Evolutionary conservation across 2,888 invertebrate genomes (phyloP).

Genomic region (Philereme vetulata): DNA sequence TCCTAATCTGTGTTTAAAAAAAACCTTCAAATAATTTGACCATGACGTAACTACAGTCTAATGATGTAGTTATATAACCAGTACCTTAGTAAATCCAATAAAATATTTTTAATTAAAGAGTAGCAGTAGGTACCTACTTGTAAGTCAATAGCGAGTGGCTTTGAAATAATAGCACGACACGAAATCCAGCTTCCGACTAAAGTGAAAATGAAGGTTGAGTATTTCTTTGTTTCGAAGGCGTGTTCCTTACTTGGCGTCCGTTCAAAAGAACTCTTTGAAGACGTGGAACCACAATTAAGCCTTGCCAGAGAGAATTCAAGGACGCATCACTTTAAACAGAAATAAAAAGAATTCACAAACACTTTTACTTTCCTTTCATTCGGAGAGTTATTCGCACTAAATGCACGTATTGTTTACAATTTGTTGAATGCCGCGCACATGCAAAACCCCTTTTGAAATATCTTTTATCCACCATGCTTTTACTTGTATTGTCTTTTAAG

Average conservation of each 20-base stretch:
- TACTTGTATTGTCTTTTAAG: slow-evolving; percentile 35
- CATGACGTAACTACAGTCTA: no score
- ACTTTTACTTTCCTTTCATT: slow-evolving; percentile 73
- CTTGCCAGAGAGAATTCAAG: slow-evolving; percentile 76
- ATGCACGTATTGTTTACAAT: slow-evolving; percentile 55
- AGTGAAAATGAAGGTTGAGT: slow-evolving; percentile 63
- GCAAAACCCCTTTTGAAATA: slow-evolving; percentile 56
- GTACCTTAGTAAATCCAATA: no score
- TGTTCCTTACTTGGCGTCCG: slow-evolving; percentile 47
- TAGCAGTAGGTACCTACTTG: no score
- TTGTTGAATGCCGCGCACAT: slow-evolving; percentile 50
- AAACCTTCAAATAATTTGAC: no score
- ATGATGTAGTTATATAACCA: no score
- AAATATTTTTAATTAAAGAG: no score
- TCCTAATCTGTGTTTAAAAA: no score
- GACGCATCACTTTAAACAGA: slow-evolving; percentile 68
- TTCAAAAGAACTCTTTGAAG: slow-evolving; percentile 80
- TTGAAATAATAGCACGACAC: slow-evolving; percentile 28
- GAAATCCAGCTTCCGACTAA: slow-evolving; percentile 46
- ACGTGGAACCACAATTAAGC: slow-evolving; percentile 79
- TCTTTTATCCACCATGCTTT: slow-evolving; percentile 42
- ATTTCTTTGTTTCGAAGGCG: slow-evolving; percentile 66
- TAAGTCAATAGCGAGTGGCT: neutral
- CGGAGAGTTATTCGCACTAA: slow-evolving; percentile 60
- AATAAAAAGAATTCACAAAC: slow-evolving; percentile 70